Base-by-base conservation (phyloP, 2,888 invertebrate species). In the Cacoxenus indagator region DNA sequence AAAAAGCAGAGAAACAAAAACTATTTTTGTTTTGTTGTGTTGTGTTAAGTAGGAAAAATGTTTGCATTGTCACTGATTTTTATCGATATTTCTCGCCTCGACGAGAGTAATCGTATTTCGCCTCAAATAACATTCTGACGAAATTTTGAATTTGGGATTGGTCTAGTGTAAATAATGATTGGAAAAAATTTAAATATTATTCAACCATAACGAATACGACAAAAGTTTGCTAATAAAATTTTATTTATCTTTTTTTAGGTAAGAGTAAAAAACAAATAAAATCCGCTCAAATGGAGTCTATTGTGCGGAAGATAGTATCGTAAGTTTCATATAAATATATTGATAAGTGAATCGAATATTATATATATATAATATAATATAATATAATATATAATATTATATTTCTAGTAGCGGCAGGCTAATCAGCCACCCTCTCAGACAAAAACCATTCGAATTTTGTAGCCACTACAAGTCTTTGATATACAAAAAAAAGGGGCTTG, bases 61-160 rank as follows among this genome's bases (percentile, higher is more conserved):
- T 45, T 62, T 62, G 55, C 61, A 62, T 62, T 62, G 61, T 62
- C 45, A 43, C 45, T 43, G 61, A 62, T 62, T 62, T 62, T 62
- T 62, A 62, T 62, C 61, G 45, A n/a, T 43, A 45, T 62, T 62
- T 22, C 14, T 51, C 8, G 9, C 22, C 3, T 43, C 0, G 45
- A n/a, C n/a, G n/a, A n/a, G n/a, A n/a, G n/a, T n/a, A n/a, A n/a
- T 43, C n/a, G 11, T 43, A 4, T 43, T 43, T 43, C n/a, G 1
- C n/a, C n/a, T 62, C 26, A 62, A 61, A 61, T 43, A 61, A 43
- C 37, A 61, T 61, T 61, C 61, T 61, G 19, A 43, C 29, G 61
- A 43, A 45, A 31, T 46, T 46, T 46, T 46, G 1, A 6, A 1
- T 48, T 48, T 48, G 19, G 19, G 8, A 14, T 55, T n/a, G 24